Conservation (phyloP, 2,113 vertebrate species). For the Sinocyclocheilus anshuiensis region DNA sequence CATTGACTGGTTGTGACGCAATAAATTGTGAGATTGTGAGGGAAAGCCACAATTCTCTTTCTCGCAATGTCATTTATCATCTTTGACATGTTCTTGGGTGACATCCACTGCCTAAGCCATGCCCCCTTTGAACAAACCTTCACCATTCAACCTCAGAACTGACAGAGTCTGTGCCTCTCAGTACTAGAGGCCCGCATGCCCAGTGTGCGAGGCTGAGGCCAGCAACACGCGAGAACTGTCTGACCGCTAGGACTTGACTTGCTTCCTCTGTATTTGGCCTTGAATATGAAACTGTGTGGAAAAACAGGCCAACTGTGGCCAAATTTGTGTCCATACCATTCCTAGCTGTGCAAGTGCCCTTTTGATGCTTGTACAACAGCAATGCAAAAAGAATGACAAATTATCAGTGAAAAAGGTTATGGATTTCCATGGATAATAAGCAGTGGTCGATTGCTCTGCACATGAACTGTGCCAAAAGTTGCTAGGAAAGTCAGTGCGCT, state of each 20-base stretch:
- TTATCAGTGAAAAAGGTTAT: constrained; percentile 65
- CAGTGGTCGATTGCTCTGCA: constrained; percentile 32
- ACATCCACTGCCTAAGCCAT: constrained; percentile 60
- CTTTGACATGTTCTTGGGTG: constrained; percentile 76
- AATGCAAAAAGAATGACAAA: constrained; percentile 76
- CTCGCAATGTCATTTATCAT: constrained; percentile 72
- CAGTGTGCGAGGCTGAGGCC: constrained; percentile 17
- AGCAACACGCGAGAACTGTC: constrained; percentile 27
- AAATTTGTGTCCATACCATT: constrained; percentile 73
- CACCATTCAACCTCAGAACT: constrained; percentile 45
- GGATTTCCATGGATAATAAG: constrained; percentile 46
- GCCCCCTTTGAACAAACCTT: constrained; percentile 55
- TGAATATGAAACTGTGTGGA: constrained; percentile 69
- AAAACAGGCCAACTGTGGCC: constrained; percentile 64
- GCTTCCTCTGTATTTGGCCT: constrained; percentile 49
- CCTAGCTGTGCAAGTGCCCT: constrained; percentile 75
- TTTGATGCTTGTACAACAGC: constrained; percentile 69
- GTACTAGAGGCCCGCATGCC: background rate
- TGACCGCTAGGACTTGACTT: constrained; percentile 31
- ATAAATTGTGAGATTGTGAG: background rate
- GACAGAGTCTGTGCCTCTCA: constrained; percentile 39
- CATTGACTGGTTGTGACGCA: background rate
- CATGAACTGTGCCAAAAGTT: constrained; percentile 40
- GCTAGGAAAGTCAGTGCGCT: constrained; percentile 34
- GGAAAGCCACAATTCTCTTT: constrained; percentile 34